Conservation (phyloP, 2,797 vertebrate species). For the Leptoclinus maculatus region DNA sequence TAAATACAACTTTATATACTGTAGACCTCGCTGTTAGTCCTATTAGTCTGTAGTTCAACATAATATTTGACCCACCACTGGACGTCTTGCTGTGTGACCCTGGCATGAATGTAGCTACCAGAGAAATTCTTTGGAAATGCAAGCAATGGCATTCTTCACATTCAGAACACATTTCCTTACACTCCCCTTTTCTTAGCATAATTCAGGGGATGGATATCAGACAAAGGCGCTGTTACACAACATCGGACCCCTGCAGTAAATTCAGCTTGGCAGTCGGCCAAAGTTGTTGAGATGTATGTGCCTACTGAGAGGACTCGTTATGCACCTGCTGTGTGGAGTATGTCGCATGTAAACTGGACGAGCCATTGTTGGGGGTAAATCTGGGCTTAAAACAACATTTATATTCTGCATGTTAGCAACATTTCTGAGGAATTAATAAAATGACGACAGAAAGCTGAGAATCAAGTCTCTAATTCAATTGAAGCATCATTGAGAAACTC, state of each 20-base stretch:
- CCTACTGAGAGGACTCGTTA: background rate
- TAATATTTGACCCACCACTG: slow-evolving; percentile 22
- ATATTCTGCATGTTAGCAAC: background rate
- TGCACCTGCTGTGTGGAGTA: slow-evolving; percentile 24
- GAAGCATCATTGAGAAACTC: background rate
- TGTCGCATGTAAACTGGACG: slow-evolving; percentile 9
- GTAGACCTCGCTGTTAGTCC: background rate
- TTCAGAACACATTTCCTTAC: slow-evolving; percentile 59
- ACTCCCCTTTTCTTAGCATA: slow-evolving; percentile 43
- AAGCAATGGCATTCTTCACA: slow-evolving; percentile 68
- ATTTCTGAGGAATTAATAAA: background rate
- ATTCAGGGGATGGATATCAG: slow-evolving; percentile 41
- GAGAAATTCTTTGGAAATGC: slow-evolving; percentile 44
- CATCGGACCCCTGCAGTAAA: slow-evolving; percentile 30
- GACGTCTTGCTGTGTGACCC: slow-evolving; percentile 37
- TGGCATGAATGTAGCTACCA: background rate
- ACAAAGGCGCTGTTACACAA: slow-evolving; percentile 63
- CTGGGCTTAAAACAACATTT: background rate
- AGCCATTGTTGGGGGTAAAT: background rate
- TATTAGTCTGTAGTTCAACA: background rate
- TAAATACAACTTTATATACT: background rate
- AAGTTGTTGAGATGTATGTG: slow-evolving; percentile 1
- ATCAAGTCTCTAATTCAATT: background rate
- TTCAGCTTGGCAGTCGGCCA: slow-evolving; percentile 37
- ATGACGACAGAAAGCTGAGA: background rate